These are phyloP conservation scores for Stramonita haemastoma DNA, from an alignment of 2,888 invertebrate genomes.

Conservation along the genomic window DNA sequence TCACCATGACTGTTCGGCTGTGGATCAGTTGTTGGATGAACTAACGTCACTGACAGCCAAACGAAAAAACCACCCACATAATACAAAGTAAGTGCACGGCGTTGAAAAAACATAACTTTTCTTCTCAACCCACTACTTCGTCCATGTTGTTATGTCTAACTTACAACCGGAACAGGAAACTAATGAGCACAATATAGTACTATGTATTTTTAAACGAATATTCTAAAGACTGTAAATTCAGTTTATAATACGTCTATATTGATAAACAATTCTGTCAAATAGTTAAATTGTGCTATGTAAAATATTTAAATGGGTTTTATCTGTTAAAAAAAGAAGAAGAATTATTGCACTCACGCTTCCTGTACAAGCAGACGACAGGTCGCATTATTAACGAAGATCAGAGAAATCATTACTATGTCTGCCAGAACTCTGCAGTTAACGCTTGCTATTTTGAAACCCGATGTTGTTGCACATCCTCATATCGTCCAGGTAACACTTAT, in stretches of 20 bases:
- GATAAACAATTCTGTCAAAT: no score
- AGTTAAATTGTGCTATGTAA: no score
- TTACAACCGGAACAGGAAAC: constrained; percentile 30
- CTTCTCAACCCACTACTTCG: background rate
- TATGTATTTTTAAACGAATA: background rate
- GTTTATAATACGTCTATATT: no score
- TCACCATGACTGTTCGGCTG: background rate
- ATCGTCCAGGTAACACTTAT: constrained; percentile 80
- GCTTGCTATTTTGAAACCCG: constrained; percentile 91
- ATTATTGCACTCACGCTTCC: background rate
- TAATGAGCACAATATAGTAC: background rate
- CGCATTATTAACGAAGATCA: no score
- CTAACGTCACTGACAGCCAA: constrained; percentile 26
- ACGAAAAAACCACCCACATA: background rate
- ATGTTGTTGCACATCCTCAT: constrained; percentile 87
- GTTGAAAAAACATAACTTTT: constrained; percentile 2
- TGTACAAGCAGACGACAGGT: background rate
- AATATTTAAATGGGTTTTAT: no score
- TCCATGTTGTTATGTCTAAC: background rate
- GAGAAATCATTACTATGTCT: no score
- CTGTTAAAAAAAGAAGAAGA: background rate
- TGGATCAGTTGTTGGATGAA: constrained; percentile 12
- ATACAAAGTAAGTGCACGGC: background rate
- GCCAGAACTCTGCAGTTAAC: constrained; percentile 82
- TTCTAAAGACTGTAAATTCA: background rate